Evolutionary conservation across 2,888 invertebrate genomes (phyloP).

Genomic region (Molanna angustata): DNA sequence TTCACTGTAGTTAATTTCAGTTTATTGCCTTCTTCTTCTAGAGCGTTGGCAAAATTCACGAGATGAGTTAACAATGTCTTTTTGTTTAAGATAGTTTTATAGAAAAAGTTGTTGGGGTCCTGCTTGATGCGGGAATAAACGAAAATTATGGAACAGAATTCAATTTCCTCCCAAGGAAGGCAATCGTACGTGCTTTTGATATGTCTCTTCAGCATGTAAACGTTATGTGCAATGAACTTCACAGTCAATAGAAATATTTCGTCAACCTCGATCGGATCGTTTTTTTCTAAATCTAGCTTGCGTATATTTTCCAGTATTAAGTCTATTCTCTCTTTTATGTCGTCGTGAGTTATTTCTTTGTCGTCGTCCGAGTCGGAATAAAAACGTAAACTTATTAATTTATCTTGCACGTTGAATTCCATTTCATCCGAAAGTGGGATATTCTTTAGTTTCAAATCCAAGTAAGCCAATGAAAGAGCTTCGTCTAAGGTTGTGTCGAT

Average conservation of each 20-base stretch:
- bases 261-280: constrained; percentile 13
- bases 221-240: constrained; percentile 31
- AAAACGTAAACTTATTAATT: background rate
- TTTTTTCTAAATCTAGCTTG: background rate
- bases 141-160: constrained; percentile 34
- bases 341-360: background rate
- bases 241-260: constrained; percentile 30
- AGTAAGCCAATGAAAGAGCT: background rate
- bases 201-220: constrained; percentile 32
- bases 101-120: background rate
- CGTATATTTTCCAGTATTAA: background rate
- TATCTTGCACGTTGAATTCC: background rate
- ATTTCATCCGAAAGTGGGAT: background rate
- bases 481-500: background rate
- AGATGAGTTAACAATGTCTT: background rate
- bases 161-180: constrained; percentile 36
- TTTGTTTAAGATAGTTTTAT: background rate
- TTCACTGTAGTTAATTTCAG: background rate
- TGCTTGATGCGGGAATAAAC: constrained; percentile 19
- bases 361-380: background rate
- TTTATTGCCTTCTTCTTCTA: background rate
- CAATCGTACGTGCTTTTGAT: constrained; percentile 32
- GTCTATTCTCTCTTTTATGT: background rate
- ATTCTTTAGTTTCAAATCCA: background rate
- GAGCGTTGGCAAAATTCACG: background rate